These are phyloP conservation scores for Phaethornis superciliosus DNA, from an alignment of 2,113 vertebrate species.

Conservation along the genomic window DNA sequence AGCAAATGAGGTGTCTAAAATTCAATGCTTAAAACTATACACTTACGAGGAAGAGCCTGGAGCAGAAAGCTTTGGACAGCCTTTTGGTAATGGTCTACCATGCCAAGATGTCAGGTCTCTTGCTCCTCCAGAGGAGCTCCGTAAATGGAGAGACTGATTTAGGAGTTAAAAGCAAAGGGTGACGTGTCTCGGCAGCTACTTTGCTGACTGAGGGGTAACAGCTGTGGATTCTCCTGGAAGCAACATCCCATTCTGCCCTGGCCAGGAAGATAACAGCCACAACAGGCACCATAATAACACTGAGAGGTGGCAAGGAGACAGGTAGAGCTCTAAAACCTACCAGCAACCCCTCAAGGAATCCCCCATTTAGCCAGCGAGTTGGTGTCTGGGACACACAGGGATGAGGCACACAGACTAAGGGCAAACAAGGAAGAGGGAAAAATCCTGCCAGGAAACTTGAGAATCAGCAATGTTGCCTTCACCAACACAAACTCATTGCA, in stretches of 20 bases:
- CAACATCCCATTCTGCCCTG: neutral
- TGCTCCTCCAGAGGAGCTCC: neutral
- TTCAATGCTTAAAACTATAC: neutral
- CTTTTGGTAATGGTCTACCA: neutral
- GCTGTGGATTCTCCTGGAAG: slow-evolving; percentile 19
- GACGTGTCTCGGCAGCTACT: slow-evolving; percentile 20
- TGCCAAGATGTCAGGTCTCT: neutral
- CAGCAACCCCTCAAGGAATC: neutral
- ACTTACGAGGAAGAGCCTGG: neutral
- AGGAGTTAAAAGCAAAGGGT: slow-evolving; percentile 17
- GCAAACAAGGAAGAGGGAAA: neutral
- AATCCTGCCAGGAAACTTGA: neutral
- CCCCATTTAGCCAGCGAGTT: neutral
- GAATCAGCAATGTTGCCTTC: neutral
- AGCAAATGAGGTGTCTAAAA: slow-evolving; percentile 58
- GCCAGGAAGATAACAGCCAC: slow-evolving; percentile 30
- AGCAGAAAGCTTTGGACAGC: slow-evolving; percentile 17
- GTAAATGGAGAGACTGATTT: fast-evolving
- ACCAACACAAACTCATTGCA: neutral
- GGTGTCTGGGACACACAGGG: neutral
- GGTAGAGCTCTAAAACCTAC: neutral
- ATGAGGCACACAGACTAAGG: neutral
- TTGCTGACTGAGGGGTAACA: slow-evolving; percentile 53
- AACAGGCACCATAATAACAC: neutral
- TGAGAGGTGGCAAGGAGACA: neutral